Base-by-base conservation (phyloP, 2,797 vertebrate genomes). In the Hapalemur alaotrensis region DNA sequence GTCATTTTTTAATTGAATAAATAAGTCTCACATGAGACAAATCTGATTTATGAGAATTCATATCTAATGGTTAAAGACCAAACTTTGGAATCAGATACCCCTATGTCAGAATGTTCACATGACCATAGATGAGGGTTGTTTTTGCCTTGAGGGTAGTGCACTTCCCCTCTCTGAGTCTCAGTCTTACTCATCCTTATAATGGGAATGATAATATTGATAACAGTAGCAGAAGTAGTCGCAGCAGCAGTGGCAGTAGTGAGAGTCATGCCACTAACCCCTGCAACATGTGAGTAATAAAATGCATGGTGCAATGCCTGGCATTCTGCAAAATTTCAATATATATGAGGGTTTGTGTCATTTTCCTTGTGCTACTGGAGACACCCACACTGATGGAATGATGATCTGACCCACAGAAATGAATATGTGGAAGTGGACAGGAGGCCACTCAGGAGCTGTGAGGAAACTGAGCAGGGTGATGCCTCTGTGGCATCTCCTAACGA, bases 381-480 rank as follows among this genome's bases (percentile, higher is more conserved):
- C 9, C 46, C 30, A 8, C 17, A 4, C 20, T n/a, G n/a, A 0
- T 35, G 28, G 43, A 3, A 15, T 15, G 41, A 1, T 15, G 72
- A 69, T 10, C 7, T 9, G 80, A 28, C 8, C 14, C 4, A 1
- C 61, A 73, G 63, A n/a, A 81, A n/a, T n/a, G 10, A 43, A 17
- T 28, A 11, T 9, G 5, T 46, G 18, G 43, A 13, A 30, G 9
- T 18, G 2, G 32, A 69, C 2, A 73, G n/a, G 14, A 41, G 2
- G 5, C 2, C 22, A 2, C 54, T 22, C 1, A 7, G 69, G 18
- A 69, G n/a, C 1, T 10, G 7, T 0, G 7, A 46, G 79, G 22
- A 70, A 38, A 4, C 0, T 3, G 11, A 73, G 28, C n/a, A 1
- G 30, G 18, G 9, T 0, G 1, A 13, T 0, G 12, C 15, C 17